Conservation (phyloP, 2,888 invertebrate genomes). For the Scaptomyza reducta region DNA sequence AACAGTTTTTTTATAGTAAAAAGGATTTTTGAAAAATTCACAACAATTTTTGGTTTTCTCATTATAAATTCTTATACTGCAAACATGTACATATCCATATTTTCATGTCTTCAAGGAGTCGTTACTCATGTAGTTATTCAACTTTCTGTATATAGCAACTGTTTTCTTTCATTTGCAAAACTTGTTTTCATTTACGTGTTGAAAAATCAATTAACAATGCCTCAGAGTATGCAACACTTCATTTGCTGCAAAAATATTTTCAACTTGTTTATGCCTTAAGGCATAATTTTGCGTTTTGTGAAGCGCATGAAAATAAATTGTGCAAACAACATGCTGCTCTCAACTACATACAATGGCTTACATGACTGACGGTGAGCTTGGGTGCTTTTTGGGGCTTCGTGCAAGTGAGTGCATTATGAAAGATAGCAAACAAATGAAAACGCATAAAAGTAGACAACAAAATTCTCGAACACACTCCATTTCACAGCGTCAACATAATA, state of each 20-base stretch:
- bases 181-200: slow-evolving; percentile 27
- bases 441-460: slow-evolving; percentile 56
- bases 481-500: slow-evolving; percentile 69
- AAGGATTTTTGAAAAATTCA: neutral
- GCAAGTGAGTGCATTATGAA: slow-evolving; percentile 38
- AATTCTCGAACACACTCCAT: slow-evolving; percentile 57
- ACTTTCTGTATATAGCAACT: neutral
- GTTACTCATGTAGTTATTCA: neutral
- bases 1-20: neutral
- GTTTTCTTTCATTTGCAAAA: slow-evolving; percentile 7
- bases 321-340: slow-evolving; percentile 27
- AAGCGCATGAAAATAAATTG: slow-evolving; percentile 54
- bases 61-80: neutral
- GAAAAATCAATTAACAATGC: slow-evolving; percentile 50
- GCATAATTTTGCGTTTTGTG: slow-evolving; percentile 42
- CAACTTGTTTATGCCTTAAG: slow-evolving; percentile 19
- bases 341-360: slow-evolving; percentile 1
- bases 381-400: neutral
- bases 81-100: neutral
- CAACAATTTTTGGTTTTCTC: neutral
- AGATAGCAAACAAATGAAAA: slow-evolving; percentile 54
- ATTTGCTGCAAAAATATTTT: slow-evolving; percentile 39
- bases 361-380: neutral
- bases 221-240: slow-evolving; percentile 41
- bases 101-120: too few species aligned